Evolutionary conservation across 2,888 invertebrate genomes (phyloP).

Genomic region (Drosophila eohydei): DNA sequence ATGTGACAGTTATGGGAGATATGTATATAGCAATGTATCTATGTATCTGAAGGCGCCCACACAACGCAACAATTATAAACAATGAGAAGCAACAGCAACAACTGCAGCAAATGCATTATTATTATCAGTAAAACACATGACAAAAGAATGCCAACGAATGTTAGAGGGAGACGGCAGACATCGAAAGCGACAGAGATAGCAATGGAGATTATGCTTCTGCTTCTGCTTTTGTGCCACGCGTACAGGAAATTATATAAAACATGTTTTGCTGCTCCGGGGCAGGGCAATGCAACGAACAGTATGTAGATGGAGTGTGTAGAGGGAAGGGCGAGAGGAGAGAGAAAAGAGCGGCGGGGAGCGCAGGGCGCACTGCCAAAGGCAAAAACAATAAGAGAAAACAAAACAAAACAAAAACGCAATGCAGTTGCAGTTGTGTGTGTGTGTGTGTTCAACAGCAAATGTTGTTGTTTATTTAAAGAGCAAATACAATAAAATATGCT

Average conservation of each 20-base stretch:
- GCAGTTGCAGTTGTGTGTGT: slow-evolving; percentile 55
- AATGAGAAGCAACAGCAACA: slow-evolving; percentile 50
- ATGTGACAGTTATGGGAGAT: slow-evolving; percentile 34
- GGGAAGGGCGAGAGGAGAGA: background rate
- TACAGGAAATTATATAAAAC: slow-evolving; percentile 81
- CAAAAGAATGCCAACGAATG: slow-evolving; percentile 55
- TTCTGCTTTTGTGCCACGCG: slow-evolving; percentile 77
- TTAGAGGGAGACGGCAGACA: slow-evolving; percentile 1
- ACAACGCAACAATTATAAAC: slow-evolving; percentile 69
- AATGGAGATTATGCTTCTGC: slow-evolving; percentile 62
- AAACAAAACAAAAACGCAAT: slow-evolving; percentile 52
- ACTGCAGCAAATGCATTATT: slow-evolving; percentile 69
- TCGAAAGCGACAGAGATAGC: slow-evolving; percentile 13
- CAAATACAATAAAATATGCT: slow-evolving; percentile 70
- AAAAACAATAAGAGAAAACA: slow-evolving; percentile 63
- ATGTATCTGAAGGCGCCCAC: slow-evolving; percentile 45
- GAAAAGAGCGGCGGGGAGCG: background rate
- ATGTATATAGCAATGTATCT: slow-evolving; percentile 25
- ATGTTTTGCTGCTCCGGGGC: slow-evolving; percentile 55
- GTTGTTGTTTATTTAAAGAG: slow-evolving; percentile 70
- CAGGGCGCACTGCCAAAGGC: slow-evolving; percentile 26
- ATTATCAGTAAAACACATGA: slow-evolving; percentile 73
- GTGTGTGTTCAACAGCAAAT: slow-evolving; percentile 49
- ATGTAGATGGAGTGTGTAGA: background rate
- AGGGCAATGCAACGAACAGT: slow-evolving; percentile 6